Conservation (phyloP, 2,888 invertebrate species). For the Drosophila vallismaia region DNA sequence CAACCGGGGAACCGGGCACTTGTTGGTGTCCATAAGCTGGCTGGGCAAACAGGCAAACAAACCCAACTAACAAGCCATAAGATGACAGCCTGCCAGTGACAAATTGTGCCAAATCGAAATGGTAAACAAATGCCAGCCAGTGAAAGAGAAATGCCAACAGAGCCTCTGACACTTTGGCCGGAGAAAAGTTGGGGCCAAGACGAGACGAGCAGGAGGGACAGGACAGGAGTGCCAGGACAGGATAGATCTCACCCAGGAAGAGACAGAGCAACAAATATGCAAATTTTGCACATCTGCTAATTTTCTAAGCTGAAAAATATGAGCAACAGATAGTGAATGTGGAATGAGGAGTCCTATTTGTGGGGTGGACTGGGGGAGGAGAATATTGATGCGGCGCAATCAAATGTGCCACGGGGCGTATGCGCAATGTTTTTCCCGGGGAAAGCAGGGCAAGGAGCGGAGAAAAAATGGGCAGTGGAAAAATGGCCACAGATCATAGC, state of each 20-base stretch:
- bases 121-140: slow-evolving; percentile 71
- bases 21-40: slow-evolving; percentile 79
- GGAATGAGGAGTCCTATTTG: slow-evolving; percentile 8
- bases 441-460: background rate
- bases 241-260: slow-evolving; percentile 4
- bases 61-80: slow-evolving; percentile 79
- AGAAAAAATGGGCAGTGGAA: background rate
- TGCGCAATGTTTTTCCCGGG: slow-evolving; percentile 50
- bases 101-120: slow-evolving; percentile 79
- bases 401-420: slow-evolving; percentile 78
- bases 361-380: slow-evolving; percentile 33
- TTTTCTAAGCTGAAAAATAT: slow-evolving; percentile 63
- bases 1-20: slow-evolving; percentile 47
- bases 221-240: background rate
- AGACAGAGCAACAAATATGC: slow-evolving; percentile 59
- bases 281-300: slow-evolving; percentile 75
- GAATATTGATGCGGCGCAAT: slow-evolving; percentile 73
- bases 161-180: slow-evolving; percentile 7
- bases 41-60: slow-evolving; percentile 78
- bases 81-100: slow-evolving; percentile 79
- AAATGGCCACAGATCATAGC: slow-evolving; percentile 42
- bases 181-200: background rate
- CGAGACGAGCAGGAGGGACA: slow-evolving; percentile 9
- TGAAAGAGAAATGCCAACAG: slow-evolving; percentile 42
- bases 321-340: slow-evolving; percentile 58